Evolutionary conservation across 92 coral and sea anemone genomes (phyloP).

Genomic region (Siderastrea siderea): DNA sequence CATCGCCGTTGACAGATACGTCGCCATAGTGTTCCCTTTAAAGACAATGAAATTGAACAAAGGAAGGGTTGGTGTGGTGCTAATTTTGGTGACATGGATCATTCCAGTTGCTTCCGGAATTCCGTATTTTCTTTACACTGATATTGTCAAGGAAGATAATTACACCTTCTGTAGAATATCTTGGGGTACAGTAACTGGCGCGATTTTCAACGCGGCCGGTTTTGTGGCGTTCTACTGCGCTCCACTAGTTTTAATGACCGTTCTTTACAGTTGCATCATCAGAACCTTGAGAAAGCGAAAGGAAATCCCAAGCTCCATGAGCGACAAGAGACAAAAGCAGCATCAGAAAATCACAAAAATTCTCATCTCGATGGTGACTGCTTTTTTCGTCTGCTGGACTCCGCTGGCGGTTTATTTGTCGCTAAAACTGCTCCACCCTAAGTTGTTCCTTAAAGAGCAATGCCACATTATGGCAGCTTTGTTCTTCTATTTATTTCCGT

Average conservation of each 20-base stretch:
- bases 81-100: conserved; percentile 19
- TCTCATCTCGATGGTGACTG: conserved; percentile 11
- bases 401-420: conserved; percentile 34
- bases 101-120: conserved; percentile 24
- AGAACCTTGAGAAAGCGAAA: conserved; percentile 28
- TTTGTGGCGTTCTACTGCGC: conserved; percentile 25
- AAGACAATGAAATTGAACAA: neutral
- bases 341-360: conserved; percentile 32
- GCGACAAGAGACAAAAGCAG: conserved; percentile 29
- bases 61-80: neutral
- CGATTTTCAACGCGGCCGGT: conserved; percentile 12
- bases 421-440: conserved; percentile 35
- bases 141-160: conserved; percentile 17
- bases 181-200: neutral
- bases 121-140: conserved; percentile 22
- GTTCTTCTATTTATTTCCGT: conserved; percentile 42
- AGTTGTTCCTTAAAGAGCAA: conserved; percentile 7
- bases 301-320: neutral
- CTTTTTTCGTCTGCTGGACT: conserved; percentile 51
- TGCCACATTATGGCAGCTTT: conserved; percentile 18
- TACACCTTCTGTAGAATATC: conserved; percentile 29
- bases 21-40: conserved; percentile 48
- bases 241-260: conserved; percentile 22
- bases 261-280: conserved; percentile 36
- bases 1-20: conserved; percentile 40